Evolutionary conservation across 2,888 invertebrate species (phyloP), one percentile per base, ranked within the genome.

Genomic region (Carpatolechia fugitivella): DNA sequence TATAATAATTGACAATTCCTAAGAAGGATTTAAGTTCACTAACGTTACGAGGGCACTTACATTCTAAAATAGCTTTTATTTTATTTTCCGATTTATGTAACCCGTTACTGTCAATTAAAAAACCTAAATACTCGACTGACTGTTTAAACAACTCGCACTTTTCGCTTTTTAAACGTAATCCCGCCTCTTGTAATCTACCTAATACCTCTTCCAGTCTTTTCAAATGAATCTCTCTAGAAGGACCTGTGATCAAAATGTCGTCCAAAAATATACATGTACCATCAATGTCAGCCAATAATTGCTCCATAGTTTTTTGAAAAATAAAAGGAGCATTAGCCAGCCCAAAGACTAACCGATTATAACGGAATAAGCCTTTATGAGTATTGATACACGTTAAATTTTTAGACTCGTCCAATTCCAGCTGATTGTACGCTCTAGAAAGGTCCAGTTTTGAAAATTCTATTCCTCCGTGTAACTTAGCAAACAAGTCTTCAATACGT

Each of bases 371-470:
- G 8, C 60, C 62, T 38, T 56, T 57, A 30, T 58, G 58, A 3
- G 60, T 61, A 40, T 56, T 56, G 6, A 58, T 62, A 13, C 50
- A 48, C 2, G 58, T 55, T 7, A 41, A 44, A 0, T 14, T 47
- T n/a, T 50, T 11, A 3, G 49, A 33, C 5, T 54, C 55, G 3
- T 47, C 52, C 8, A 62, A 31, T 18, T 44, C 41, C 8, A 62
- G 38, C 38, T 62, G 62, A 29, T 47, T 49, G 30, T 62, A 62
- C 1, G 62, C 60, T 10, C 40, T 36, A 4, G 54, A 51, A 5
- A 60, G 48, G 47, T 63, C 60, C 16, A 63, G 18, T 40, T 63
- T 63, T 11, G 57, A 47, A 40, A 57, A 63, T 51, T 59, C 38
- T 13, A 29, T 51, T 0, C 60, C 62, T 1, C 60, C 62, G 11